Base-by-base conservation (phyloP, 2,797 vertebrate genomes). In the Harpagifer antarcticus region DNA sequence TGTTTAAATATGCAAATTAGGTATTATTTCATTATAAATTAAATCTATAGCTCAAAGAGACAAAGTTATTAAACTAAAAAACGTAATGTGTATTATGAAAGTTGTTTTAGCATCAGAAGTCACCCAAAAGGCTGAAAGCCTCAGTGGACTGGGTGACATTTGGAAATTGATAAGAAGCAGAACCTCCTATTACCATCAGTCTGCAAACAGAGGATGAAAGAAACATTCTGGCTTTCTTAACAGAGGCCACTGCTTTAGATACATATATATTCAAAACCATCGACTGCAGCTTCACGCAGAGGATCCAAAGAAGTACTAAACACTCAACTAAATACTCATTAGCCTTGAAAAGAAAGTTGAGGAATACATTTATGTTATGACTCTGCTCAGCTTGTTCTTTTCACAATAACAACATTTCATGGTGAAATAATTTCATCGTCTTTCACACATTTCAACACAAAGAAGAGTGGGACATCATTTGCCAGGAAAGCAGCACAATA, bases 131-230 rank as follows among this genome's bases (percentile, higher is more conserved):
- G 3, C 37, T 45, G 8, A 62, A 54, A 62, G 27, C 27, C 10
- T 52, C 16, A 2, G 47, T 60, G 55, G 56, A 40, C 43, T 57
- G 14, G 10, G 12, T 58, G 48, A 74, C 6, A 50, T 59, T 15
- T 69, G 19, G 23, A 31, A 60, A 48, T 31, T 69, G 76, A 89
- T 56, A 50, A 67, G 19, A 79, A 64, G 54, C 86, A 86, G 82
- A 88, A 43, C n/a, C 49, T 45, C 3, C 17, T 8, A 19, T 63
- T 60, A 42, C 74, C 45, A 55, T 75, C 58, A 10, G 54, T 68
- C 40, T 60, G 50, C 48, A 66, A 72, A 71, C 40, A 52, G n/a
- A 52, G n/a, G 5, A 16, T 3, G 2, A 17, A 57, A 14, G 13
- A 65, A n/a, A 57, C 37, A 63, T 13, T 2, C 7, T 50, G n/a